Evolutionary conservation across 2,113 vertebrate species (phyloP).

Genomic region (Numida meleagris): DNA sequence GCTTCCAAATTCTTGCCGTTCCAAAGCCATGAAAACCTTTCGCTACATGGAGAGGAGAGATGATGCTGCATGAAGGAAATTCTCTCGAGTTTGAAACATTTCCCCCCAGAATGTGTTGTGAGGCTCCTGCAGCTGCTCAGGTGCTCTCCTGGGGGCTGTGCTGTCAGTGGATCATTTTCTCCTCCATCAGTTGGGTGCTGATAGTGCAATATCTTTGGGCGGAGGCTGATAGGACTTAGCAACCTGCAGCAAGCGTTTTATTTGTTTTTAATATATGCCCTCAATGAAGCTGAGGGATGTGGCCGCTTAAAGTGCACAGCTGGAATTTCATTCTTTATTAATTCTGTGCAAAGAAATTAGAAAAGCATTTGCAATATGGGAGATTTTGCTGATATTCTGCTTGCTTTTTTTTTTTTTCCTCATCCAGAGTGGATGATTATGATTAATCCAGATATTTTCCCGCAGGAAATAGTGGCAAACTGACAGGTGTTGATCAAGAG

Average conservation of each 20-base stretch:
- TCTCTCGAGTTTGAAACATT: neutral
- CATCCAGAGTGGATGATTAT: no score
- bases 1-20: neutral
- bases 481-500: neutral
- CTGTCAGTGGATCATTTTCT: neutral
- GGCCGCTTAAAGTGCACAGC: neutral
- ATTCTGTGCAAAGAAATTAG: neutral
- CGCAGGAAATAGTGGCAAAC: neutral
- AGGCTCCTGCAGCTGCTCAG: neutral
- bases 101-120: neutral
- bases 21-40: neutral
- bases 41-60: neutral
- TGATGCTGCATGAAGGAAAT: neutral
- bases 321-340: neutral
- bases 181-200: fast-evolving
- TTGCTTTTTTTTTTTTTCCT: neutral
- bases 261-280: neutral
- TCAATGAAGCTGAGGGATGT: neutral
- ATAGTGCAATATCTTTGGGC: neutral
- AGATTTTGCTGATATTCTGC: neutral
- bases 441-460: neutral
- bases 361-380: neutral
- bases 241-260: neutral
- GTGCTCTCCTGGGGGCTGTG: neutral
- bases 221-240: neutral